phyloP scores from a whole-genome alignment of 2,888 invertebrate genomes.

The Saturnia japonica region DNA sequence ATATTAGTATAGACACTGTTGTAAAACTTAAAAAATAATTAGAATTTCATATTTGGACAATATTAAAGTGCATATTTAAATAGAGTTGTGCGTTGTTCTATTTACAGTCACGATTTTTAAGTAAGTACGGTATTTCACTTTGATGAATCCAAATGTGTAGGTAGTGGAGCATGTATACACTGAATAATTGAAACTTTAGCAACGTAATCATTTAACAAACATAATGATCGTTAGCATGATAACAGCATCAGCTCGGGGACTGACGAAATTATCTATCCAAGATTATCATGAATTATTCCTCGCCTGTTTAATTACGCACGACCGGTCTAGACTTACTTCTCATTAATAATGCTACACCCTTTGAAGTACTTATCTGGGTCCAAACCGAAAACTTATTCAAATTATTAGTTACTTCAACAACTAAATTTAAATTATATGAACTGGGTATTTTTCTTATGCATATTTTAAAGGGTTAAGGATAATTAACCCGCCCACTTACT shows the following conservation, averaged over 20 bases:
- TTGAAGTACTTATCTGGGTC: neutral
- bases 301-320: constrained; percentile 34
- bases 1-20: no score
- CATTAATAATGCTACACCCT: constrained; percentile 18
- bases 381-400: neutral
- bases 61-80: no score
- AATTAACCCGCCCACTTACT: neutral
- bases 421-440: neutral
- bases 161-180: neutral
- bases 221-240: constrained; percentile 21
- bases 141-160: neutral
- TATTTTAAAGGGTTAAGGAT: no score
- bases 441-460: neutral
- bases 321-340: constrained; percentile 25
- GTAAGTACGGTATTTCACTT: neutral
- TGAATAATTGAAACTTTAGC: constrained; percentile 2
- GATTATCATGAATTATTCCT: constrained; percentile 38
- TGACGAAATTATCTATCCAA: constrained; percentile 24
- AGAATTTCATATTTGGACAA: no score
- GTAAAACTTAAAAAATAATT: no score
- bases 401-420: neutral
- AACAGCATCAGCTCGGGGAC: constrained; percentile 30
- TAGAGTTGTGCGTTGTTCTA: no score
- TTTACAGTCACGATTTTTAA: no score
- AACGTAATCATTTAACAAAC: neutral